Base-by-base conservation (phyloP, 2,888 invertebrate species). In the Drosophila algonquin region DNA sequence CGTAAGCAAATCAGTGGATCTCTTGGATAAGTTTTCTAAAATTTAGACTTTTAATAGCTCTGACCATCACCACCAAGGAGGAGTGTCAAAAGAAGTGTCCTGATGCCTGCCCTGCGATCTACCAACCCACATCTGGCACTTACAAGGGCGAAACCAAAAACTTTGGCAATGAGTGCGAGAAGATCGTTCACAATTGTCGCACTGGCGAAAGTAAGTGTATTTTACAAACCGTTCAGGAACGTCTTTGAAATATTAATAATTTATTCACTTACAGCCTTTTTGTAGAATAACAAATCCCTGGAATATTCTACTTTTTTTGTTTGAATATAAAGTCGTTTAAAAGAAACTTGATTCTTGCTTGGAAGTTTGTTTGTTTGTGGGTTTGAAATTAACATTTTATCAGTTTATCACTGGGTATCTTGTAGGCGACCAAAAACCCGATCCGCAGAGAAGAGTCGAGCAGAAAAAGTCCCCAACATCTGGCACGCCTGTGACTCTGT, bases 121-220 rank as follows among this genome's bases (percentile, higher is more conserved):
- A 40, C 55, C 24, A 35, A 5, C 82, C 87, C 0, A 64, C 75
- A 0, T 7, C 47, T 0, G 84, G 67, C 5, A 53, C 4, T 30
- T 84, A 84, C 18, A 73, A 73, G 5, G 85, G 82, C 0, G 12
- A 75, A 24, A 0, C 10, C 2, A 55, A 53, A 3, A 30, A 3
- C 4, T 86, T 86, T 53, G 50, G 71, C 14, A 86, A 87, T 59
- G 21, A n/a, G 6, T 86, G 85, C 27, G 51, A 45, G 6, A 75
- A 67, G 58, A 7, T 0, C 12, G 63, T n/a, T 0, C 76, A 86
- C 45, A 73, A 40, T 30, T 86, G 85, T 10, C 10, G 6, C 1
- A 87, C 79, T 2, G 88, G 86, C 3, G 78, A 86, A 45, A 78
- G 88, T 85, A 68, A 73, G 85, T 72, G 18, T 7, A 18, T 12